These are phyloP conservation scores for Spilarctia lutea DNA, from an alignment of 2,888 invertebrate genomes.

Conservation along the genomic window DNA sequence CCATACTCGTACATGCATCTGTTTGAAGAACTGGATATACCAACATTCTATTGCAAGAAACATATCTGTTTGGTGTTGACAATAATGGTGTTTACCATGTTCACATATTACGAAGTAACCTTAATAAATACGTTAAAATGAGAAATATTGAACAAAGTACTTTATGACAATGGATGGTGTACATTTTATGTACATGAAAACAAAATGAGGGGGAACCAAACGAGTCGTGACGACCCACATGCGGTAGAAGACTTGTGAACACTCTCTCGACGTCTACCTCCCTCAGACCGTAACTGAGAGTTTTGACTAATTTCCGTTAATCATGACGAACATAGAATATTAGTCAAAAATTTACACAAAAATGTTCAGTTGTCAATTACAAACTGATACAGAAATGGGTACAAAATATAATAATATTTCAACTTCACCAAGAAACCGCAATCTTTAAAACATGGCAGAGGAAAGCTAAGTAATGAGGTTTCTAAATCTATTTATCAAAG, in stretches of 20 bases:
- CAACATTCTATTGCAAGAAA: background rate
- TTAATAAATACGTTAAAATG: background rate
- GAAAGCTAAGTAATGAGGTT: constrained; percentile 64
- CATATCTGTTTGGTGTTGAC: background rate
- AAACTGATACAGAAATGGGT: background rate
- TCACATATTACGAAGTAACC: background rate
- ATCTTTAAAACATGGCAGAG: constrained; percentile 40
- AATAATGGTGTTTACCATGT: background rate
- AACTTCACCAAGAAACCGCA: constrained; percentile 23
- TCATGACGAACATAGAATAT: constrained; percentile 39
- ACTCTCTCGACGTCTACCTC: constrained; percentile 65
- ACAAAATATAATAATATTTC: background rate
- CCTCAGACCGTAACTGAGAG: constrained; percentile 61
- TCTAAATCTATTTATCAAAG: constrained; percentile 72
- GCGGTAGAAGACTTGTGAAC: constrained; percentile 64
- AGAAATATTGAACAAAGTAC: background rate
- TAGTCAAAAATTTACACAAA: background rate
- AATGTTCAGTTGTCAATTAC: background rate
- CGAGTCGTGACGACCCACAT: constrained; percentile 76
- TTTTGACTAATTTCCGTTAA: constrained; percentile 59
- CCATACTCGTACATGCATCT: background rate
- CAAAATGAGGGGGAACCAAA: constrained; percentile 73
- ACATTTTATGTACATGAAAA: constrained; percentile 47
- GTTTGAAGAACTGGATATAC: constrained; percentile 26
- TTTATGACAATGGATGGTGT: background rate